phyloP scores from a whole-genome alignment of 2,113 vertebrate species.

The Paraplagusia blochii region DNA sequence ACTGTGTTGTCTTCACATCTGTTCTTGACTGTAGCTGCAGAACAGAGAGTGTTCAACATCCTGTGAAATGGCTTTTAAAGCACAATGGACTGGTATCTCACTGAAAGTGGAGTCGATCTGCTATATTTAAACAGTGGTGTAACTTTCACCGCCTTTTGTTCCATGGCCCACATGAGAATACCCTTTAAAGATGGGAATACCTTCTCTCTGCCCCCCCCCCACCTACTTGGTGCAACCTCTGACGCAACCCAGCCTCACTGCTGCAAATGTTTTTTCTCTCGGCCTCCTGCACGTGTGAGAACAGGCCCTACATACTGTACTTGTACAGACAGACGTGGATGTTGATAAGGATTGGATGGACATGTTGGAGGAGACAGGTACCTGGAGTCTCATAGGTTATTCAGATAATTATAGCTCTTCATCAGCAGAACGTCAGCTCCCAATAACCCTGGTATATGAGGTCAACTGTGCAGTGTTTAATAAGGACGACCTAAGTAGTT shows the following conservation, averaged over 20 bases:
- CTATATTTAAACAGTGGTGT: constrained; percentile 38
- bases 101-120: constrained; percentile 2
- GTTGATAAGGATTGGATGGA: constrained; percentile 25
- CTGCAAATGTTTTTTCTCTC: constrained; percentile 20
- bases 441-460: constrained; percentile 33
- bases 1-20: no score
- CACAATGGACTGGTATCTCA: constrained; percentile 23
- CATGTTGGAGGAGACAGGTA: not conserved
- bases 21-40: not conserved
- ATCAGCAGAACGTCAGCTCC: no score
- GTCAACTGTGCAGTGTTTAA: constrained; percentile 55
- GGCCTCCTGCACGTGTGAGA: constrained; percentile 7
- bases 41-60: constrained; percentile 3
- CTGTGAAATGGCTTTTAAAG: not conserved
- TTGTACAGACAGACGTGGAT: constrained; percentile 19
- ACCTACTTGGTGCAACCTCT: constrained; percentile 19
- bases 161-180: constrained; percentile 22
- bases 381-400: constrained; percentile 9
- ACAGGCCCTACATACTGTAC: constrained; percentile 20
- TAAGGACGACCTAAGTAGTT: constrained; percentile 57
- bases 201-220: constrained; percentile 8
- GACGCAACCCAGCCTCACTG: constrained; percentile 17
- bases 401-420: not conserved
- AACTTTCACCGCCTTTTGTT: constrained; percentile 60
- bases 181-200: constrained; percentile 32